Percentiles rank a stretch among this genome's conserved stretches.
phyloP scores from a whole-genome alignment of 2,888 invertebrate genomes.

The Pyrocoelia pectoralis region DNA sequence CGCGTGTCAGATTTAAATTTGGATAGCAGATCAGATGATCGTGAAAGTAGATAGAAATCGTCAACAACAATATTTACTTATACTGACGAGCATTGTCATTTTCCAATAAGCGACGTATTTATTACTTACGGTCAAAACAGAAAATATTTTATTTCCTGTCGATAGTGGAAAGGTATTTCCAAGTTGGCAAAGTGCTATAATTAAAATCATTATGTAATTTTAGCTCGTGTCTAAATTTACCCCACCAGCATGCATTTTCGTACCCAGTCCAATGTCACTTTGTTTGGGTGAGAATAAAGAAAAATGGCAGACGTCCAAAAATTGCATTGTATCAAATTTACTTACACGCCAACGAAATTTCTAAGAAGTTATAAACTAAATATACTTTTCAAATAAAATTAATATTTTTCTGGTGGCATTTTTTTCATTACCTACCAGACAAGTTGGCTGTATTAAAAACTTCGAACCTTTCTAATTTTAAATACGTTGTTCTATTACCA shows the following conservation, averaged over 20 bases:
- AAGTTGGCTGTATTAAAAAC: too few species aligned
- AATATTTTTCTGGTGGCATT: too few species aligned
- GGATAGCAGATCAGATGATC: not conserved
- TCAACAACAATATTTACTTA: too few species aligned
- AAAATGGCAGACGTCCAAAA: conserved; percentile 3
- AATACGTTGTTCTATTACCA: too few species aligned
- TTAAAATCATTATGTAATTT: conserved; percentile 7
- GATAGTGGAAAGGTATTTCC: not conserved
- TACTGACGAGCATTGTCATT: too few species aligned
- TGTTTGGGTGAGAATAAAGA: conserved; percentile 2
- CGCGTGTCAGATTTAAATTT: not conserved
- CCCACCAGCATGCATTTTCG: not conserved
- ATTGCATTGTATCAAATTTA: not conserved
- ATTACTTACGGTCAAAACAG: not conserved
- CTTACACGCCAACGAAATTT: too few species aligned
- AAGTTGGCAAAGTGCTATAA: not conserved
- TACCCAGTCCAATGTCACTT: conserved; percentile 7
- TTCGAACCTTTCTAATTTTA: too few species aligned
- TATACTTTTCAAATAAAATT: not conserved
- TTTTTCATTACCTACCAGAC: too few species aligned
- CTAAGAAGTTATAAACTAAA: not conserved
- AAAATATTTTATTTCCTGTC: not conserved
- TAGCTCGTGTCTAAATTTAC: conserved; percentile 10
- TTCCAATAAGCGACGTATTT: not conserved
- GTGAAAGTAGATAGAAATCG: too few species aligned